Evolutionary conservation across 2,113 vertebrate genomes (phyloP), one percentile per base, ranked within the genome.

Genomic region (Oophaga pumilio): DNA sequence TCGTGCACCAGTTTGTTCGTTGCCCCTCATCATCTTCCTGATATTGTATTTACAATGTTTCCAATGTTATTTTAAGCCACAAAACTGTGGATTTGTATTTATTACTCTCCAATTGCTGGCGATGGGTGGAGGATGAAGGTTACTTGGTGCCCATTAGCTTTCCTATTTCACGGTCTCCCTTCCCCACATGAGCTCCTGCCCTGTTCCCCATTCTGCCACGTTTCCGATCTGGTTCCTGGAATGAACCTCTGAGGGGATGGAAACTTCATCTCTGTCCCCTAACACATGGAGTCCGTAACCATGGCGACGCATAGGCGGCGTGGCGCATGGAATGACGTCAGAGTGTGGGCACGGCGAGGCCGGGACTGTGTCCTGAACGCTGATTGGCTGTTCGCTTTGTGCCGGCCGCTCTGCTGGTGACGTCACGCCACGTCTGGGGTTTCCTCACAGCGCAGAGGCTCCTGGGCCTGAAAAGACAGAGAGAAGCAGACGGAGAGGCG

Each of bases 371-470:
- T 71, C 10, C 50, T 7, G 56, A 28, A 7, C 56, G 24, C 20
- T 76, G 86, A 83, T 87, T 87, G 86, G 86, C 17, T 76, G 68
- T 0, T 8, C 22, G 78, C 6, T 68, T 43, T 74, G 78, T 78
- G 86, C 69, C 64, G 17, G 86, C 79, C 79, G 68, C 57, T 76
- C 22, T n/a, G n/a, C 17, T 52, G 57, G 6, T 66, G 79, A 87
- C 86, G 86, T 87, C 79, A 87, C 79, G 86, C 86, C 79, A 87
- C 79, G 86, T 83, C 86, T 43, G 56, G 76, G 69, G 52, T 76
- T 76, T n/a, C 59, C 59, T 49, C 50, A 26, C 26, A 68, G 49
- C 28, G 9, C 22, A 68, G 50, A 57, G 76, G 76, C 26, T 18
- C 59, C 24, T 24, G 85, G 62, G 66, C 64, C 85, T 57, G n/a